Evolutionary conservation across 1,140 invertebrate genomes (phyloP), one percentile per base, ranked within the genome.

Genomic region (Eciton burchellii): DNA sequence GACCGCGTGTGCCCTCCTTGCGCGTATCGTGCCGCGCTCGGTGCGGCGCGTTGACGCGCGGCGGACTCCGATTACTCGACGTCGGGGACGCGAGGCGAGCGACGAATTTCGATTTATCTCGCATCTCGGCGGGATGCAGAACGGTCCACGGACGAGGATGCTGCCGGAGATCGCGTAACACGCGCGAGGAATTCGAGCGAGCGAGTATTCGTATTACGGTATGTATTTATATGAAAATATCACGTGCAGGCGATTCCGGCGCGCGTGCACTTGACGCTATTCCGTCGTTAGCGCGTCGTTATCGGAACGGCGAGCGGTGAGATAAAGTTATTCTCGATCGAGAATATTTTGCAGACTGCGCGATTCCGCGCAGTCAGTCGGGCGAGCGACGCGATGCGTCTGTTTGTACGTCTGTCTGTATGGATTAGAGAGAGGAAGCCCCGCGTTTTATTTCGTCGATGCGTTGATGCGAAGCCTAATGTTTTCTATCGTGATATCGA

Each of bases 391-490:
- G 11, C 24, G 47, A 77, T 14, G 19, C 29, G 54, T 54, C 9
- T 19, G 41, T 65, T 54, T 66, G 35, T 66, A 5, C 11, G 43
- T 35, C 49, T 56, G 41, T 43, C 65, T 14, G 66, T n/a, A 66
- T 43, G 19, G 6, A 3, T 74, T n/a, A 3, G 29, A 76, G 66
- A 16, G 35, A 41, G 43, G 6, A 3, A 21, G 9, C 49, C 35
- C 35, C 3, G 43, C 45, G 41, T 26, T 24, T 56, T n/a, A n/a
- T n/a, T n/a, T n/a, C n/a, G n/a, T n/a, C n/a, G 24, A 54, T 35
- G 0, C 43, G 68, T 68, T 68, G 68, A 77, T 29, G 29, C 24
- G 21, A n/a, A 21, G 35, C 43, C 35, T 79, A 79, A 79, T 19
- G 62, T 56, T 54, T n/a, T 56, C 60, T 5, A 76, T 19, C 12